Percentiles rank a stretch among this genome's conserved stretches.
Conservation (phyloP, 2,113 vertebrate genomes). For the Isurus oxyrinchus region DNA sequence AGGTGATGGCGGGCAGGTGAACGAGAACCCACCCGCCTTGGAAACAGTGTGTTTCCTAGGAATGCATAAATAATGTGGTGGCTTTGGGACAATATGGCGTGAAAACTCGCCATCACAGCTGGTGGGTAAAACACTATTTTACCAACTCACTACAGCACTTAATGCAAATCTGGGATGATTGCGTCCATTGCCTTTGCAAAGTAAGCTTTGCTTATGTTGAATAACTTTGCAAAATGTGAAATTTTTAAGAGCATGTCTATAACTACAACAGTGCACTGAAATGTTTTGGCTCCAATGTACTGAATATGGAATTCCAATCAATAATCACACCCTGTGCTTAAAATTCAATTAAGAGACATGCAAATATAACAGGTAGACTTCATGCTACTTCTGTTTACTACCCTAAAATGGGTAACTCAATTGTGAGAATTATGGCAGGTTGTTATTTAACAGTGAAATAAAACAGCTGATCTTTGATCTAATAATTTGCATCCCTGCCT, state of each 20-base stretch:
- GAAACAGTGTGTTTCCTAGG: too few relatives aligned
- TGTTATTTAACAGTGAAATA: constrained; percentile 49
- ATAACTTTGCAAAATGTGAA: not conserved
- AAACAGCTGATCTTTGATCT: constrained; percentile 54
- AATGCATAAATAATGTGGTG: too few relatives aligned
- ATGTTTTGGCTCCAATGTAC: too few relatives aligned
- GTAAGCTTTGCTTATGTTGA: not conserved
- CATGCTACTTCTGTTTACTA: not conserved
- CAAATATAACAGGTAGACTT: not conserved
- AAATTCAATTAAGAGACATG: not conserved
- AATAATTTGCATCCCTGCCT: constrained; percentile 51
- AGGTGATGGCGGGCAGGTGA: too few relatives aligned
- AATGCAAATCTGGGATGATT: too few relatives aligned
- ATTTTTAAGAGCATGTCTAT: not conserved
- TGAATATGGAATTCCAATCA: not conserved
- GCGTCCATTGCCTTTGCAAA: not conserved
- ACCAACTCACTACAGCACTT: too few relatives aligned
- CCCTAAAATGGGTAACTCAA: constrained; percentile 37
- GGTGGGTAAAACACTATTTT: too few relatives aligned
- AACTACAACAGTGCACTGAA: not conserved
- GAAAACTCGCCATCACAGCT: too few relatives aligned
- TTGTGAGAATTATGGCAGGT: constrained; percentile 53
- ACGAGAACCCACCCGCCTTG: too few relatives aligned
- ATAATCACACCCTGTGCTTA: not conserved
- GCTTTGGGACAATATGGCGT: too few relatives aligned